Evolutionary conservation across 2,888 invertebrate genomes (phyloP), one percentile per base, ranked within the genome.

Genomic region (Morpho deidamia): DNA sequence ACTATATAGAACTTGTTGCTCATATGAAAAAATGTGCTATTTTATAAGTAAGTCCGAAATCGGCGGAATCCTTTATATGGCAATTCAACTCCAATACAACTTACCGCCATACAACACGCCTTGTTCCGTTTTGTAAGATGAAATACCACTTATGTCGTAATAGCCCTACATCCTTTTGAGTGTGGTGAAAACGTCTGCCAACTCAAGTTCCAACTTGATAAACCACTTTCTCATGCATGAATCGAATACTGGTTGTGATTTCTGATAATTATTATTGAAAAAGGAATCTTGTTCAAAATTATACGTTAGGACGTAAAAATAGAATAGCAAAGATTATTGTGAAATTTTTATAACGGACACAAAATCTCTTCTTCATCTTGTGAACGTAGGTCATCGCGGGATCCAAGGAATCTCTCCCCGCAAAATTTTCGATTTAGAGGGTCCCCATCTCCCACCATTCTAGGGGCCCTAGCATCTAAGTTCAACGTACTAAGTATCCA

Each of bases 201-300:
- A 44, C 40, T 23, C 7, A 35, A 44, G 39, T 45, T 42, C 39
- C 33, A 41, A 47, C 53, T 45, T 9, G 58, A 51, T 32, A 51
- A 53, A 59, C 56, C 50, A 51, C 58, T 59, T 59, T 59, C 58
- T 50, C 51, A 38, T 43, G 40, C 53, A 56, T 51, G 53, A 51
- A 44, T 55, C 37, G 43, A 38, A 45, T 39, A 32, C 39, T 11
- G 38, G 7, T 55, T 38, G 32, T 12, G 35, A 35, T 41, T 42
- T 10, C 37, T 32, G 14, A 38, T 51, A 47, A 47, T 47, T 37
- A 48, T 41, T 14, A 11, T 12, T 45, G 14, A 40, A 14, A 35
- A 35, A 7, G 2, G 32, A 33, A 51, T 32, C 8, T 11, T 23
- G n/a, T n/a, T n/a, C n/a, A n/a, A n/a, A 23, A 38, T 32, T 23